Conservation (phyloP, 1,140 invertebrate genomes). For the Drosophila sechellia region DNA sequence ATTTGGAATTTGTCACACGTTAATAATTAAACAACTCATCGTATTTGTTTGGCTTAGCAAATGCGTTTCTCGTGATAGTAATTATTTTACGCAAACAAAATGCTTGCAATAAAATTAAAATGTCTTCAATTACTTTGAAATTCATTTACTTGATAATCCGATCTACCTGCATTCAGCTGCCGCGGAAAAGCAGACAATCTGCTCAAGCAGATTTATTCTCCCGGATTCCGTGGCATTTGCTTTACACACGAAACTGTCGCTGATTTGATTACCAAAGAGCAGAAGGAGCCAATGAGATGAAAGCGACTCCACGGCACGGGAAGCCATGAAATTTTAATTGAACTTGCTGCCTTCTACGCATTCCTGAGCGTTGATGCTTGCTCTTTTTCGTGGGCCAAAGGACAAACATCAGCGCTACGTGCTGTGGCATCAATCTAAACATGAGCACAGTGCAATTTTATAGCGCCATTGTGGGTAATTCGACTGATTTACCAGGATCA, state of each 20-base stretch:
- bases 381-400: conserved; percentile 31
- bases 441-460: conserved; percentile 77
- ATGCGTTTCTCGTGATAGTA: neutral
- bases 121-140: conserved; percentile 30
- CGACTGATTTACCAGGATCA: conserved; percentile 50
- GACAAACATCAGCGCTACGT: conserved; percentile 66
- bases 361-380: conserved; percentile 7
- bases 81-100: conserved; percentile 8
- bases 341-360: conserved; percentile 42
- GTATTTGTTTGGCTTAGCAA: neutral
- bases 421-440: conserved; percentile 59
- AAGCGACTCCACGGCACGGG: conserved; percentile 25
- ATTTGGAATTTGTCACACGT: neutral
- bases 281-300: conserved; percentile 17
- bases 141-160: conserved; percentile 31
- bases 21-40: neutral
- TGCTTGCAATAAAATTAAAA: conserved; percentile 21
- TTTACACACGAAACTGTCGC: conserved; percentile 25
- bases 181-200: conserved; percentile 12
- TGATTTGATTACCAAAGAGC: conserved; percentile 38
- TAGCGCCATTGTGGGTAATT: conserved; percentile 65
- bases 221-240: conserved; percentile 21
- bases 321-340: conserved; percentile 78
- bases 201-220: conserved; percentile 39
- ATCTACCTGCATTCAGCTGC: conserved; percentile 10